phyloP scores from a whole-genome alignment of 2,888 invertebrate genomes.

The Steinernema hermaphroditum region DNA sequence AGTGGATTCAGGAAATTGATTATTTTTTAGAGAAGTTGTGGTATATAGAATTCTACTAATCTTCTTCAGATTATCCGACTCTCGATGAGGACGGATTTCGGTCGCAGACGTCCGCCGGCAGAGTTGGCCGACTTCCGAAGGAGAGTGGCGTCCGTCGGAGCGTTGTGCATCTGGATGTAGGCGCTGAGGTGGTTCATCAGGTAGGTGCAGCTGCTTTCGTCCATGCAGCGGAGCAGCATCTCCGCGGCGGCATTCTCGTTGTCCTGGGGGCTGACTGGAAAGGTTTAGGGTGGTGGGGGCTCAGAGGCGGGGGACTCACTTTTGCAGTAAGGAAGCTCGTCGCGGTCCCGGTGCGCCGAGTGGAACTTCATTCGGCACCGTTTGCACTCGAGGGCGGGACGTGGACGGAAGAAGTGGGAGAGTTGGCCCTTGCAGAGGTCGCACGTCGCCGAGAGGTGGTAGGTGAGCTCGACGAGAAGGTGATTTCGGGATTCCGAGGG shows the following conservation, averaged over 20 bases:
- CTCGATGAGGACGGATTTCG: constrained; percentile 3
- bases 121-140: not conserved
- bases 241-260: constrained; percentile 2
- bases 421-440: constrained; percentile 95
- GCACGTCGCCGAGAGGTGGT: constrained; percentile 96
- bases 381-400: constrained; percentile 93
- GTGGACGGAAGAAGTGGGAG: constrained; percentile 91
- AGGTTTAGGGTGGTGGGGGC: not conserved
- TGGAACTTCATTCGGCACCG: constrained; percentile 68
- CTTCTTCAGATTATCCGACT: not conserved
- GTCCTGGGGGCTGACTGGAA: constrained; percentile 7
- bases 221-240: constrained; percentile 17
- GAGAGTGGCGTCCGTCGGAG: not conserved
- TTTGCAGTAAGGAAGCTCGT: constrained; percentile 48
- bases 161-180: constrained; percentile 20
- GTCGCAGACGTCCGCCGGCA: not conserved
- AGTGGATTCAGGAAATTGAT: too few relatives aligned
- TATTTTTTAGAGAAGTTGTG: too few relatives aligned
- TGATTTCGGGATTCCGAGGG: constrained; percentile 79
- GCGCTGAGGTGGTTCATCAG: constrained; percentile 9
- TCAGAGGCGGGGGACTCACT: constrained; percentile 39
- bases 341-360: constrained; percentile 33
- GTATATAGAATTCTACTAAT: too few relatives aligned
- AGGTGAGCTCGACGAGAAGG: constrained; percentile 91
- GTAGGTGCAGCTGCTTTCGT: not conserved